Percentiles rank a stretch among this genome's conserved stretches.
Conservation (phyloP, 2,888 invertebrate genomes). For the Torymus tubicola region DNA sequence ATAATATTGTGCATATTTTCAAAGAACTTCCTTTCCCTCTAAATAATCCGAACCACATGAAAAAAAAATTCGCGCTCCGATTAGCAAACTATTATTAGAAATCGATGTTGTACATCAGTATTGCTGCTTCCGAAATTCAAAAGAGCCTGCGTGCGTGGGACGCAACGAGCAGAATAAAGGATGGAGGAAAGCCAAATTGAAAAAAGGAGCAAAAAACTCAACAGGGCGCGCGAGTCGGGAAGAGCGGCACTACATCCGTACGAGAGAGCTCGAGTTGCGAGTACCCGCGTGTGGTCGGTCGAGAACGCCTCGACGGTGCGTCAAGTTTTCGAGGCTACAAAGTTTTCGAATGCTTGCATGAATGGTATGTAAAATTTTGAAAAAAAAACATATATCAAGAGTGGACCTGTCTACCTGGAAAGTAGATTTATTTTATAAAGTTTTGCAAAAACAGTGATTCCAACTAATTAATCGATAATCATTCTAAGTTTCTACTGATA, state of each 20-base stretch:
- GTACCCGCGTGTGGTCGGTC: background rate
- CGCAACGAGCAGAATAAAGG: constrained; percentile 12
- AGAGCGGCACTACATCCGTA: background rate
- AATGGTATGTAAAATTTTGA: no score
- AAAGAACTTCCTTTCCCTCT: constrained; percentile 26
- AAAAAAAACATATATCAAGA: no score
- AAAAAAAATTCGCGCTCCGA: constrained; percentile 17
- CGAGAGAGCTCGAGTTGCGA: constrained; percentile 6
- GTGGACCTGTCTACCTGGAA: no score
- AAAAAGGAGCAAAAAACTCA: constrained; percentile 30
- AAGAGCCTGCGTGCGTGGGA: background rate
- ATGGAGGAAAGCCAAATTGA: constrained; percentile 16
- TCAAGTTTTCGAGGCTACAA: constrained; percentile 46
- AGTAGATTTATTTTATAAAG: no score
- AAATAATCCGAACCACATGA: background rate
- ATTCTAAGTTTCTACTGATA: no score
- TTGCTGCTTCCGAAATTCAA: constrained; percentile 38
- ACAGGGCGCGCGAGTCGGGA: constrained; percentile 3
- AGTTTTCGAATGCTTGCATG: constrained; percentile 5
- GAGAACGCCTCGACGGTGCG: constrained; percentile 20
- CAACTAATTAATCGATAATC: no score
- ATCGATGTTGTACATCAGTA: constrained; percentile 31
- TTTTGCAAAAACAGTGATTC: no score
- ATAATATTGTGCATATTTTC: background rate
- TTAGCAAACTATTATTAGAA: constrained; percentile 37